phyloP scores from a whole-genome alignment of 2,888 invertebrate genomes.

The Chelonus formosanus region DNA sequence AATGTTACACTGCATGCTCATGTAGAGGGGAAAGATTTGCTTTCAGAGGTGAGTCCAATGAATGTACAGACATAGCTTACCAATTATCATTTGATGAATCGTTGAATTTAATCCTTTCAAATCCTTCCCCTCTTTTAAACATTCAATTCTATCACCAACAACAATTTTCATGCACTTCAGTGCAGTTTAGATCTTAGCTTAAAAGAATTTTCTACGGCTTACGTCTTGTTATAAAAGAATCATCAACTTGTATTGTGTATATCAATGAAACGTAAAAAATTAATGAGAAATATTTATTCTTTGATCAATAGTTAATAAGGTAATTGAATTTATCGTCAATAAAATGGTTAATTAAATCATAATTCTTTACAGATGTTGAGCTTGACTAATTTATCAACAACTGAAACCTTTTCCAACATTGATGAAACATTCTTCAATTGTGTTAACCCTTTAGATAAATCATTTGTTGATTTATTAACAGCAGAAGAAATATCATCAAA shows the following conservation, averaged over 20 bases:
- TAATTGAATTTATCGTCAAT: background rate
- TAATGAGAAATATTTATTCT: too few species aligned
- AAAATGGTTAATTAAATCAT: constrained; percentile 3
- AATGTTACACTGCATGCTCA: too few species aligned
- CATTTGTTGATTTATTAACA: constrained; percentile 44
- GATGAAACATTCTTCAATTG: constrained; percentile 51
- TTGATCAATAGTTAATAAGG: too few species aligned
- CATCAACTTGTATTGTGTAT: too few species aligned
- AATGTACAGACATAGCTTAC: background rate
- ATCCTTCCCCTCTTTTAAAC: constrained; percentile 38
- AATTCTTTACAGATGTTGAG: constrained; percentile 47
- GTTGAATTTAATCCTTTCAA: constrained; percentile 36
- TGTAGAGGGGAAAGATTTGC: background rate
- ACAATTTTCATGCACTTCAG: too few species aligned
- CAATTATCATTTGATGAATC: constrained; percentile 28
- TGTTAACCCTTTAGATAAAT: constrained; percentile 47
- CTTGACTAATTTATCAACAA: constrained; percentile 33
- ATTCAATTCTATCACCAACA: constrained; percentile 2
- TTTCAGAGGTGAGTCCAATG: background rate
- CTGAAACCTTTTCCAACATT: constrained; percentile 41
- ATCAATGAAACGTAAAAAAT: too few species aligned
- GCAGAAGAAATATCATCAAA: constrained; percentile 43
- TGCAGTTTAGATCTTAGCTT: background rate
- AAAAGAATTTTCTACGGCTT: background rate
- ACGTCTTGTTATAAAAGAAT: too few species aligned